A percentile compares a stretch with the other conserved stretches of the same genome.
Conservation (phyloP, 2,113 vertebrate species). For the Drymodes brunneopygia region DNA sequence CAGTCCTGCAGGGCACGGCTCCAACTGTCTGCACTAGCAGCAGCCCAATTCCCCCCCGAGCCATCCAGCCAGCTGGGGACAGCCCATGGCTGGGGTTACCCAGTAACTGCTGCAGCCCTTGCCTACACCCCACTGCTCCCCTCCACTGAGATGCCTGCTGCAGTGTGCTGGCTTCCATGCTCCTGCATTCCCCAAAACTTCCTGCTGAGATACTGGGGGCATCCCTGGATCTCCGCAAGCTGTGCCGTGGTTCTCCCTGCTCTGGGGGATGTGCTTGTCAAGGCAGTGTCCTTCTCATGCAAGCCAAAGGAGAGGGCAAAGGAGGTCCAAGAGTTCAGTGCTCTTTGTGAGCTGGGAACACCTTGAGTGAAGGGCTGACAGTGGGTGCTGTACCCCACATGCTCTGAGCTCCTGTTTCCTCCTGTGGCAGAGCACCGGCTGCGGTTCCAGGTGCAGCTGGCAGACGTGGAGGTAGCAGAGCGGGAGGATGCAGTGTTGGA, state of each 20-base stretch:
- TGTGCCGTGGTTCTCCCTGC: neutral
- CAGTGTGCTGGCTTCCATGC: rapidly evolving
- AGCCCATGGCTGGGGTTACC: neutral
- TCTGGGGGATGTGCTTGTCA: neutral
- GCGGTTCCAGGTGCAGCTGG: slow-evolving; percentile 86
- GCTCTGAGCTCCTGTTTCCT: neutral
- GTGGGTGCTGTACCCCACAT: rapidly evolving
- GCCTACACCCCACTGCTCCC: neutral
- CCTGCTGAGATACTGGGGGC: neutral
- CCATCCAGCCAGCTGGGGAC: neutral
- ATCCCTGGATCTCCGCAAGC: neutral
- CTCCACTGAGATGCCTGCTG: neutral
- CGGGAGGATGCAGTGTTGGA: slow-evolving; percentile 88
- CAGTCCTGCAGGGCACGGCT: neutral
- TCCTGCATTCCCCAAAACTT: neutral
- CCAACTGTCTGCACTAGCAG: neutral
- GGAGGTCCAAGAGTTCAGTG: neutral
- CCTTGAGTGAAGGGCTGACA: rapidly evolving
- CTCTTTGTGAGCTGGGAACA: neutral
- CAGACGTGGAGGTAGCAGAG: slow-evolving; percentile 89
- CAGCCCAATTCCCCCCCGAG: neutral
- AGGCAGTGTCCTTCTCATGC: rapidly evolving
- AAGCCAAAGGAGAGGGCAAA: neutral
- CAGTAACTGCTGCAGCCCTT: neutral
- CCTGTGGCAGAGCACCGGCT: slow-evolving; percentile 82